A percentile compares a stretch with the other conserved stretches of the same genome.
phyloP scores from a whole-genome alignment of 2,113 vertebrate genomes.

The Spermophilus dauricus region DNA sequence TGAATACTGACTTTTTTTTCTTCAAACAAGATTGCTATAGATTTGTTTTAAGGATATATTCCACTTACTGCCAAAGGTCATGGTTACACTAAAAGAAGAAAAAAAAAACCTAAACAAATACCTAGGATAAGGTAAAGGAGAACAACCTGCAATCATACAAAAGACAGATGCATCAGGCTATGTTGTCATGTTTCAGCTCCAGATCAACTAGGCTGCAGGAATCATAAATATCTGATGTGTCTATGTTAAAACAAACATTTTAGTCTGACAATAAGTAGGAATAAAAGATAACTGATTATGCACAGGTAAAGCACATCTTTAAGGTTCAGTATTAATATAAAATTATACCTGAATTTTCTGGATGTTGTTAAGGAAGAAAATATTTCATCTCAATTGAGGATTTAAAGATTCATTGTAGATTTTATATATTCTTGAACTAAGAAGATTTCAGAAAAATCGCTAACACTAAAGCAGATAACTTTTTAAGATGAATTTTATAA shows the following conservation, averaged over 20 bases:
- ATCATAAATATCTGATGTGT: constrained; percentile 77
- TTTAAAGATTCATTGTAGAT: neutral
- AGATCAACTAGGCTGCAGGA: constrained; percentile 80
- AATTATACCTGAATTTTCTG: neutral
- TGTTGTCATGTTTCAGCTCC: constrained; percentile 79
- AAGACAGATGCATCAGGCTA: constrained; percentile 76
- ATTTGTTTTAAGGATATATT: constrained; percentile 59
- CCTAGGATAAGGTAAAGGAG: constrained; percentile 66
- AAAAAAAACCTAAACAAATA: constrained; percentile 70
- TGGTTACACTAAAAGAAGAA: constrained; percentile 59
- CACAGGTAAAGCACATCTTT: neutral
- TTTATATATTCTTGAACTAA: neutral
- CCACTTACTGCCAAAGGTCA: constrained; percentile 68
- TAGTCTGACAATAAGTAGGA: constrained; percentile 41
- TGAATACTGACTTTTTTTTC: constrained; percentile 23
- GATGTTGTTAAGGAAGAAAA: neutral
- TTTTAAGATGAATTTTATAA: neutral
- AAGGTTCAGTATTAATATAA: neutral
- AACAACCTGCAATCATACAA: constrained; percentile 69
- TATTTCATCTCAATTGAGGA: neutral
- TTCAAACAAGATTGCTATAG: constrained; percentile 60
- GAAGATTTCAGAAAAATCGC: neutral
- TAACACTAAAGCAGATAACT: neutral
- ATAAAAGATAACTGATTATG: constrained; percentile 30
- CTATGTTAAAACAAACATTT: constrained; percentile 79